These are phyloP conservation scores for Nesoenas mayeri DNA, from an alignment of 2,113 vertebrate genomes.

Conservation along the genomic window DNA sequence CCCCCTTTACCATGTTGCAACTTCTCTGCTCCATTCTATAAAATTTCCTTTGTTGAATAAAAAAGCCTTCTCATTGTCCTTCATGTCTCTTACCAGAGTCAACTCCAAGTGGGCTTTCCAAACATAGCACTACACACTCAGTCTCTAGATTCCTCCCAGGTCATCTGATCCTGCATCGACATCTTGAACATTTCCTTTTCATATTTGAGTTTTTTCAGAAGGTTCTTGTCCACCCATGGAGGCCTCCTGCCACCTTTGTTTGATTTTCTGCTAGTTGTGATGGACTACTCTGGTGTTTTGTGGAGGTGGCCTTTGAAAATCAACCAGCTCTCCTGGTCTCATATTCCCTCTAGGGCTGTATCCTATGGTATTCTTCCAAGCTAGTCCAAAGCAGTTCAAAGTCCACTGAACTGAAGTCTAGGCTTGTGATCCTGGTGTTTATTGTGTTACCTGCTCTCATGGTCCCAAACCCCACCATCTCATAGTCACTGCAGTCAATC, in stretches of 20 bases:
- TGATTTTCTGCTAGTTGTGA: not conserved
- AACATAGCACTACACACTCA: not conserved
- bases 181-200: not conserved
- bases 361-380: not conserved
- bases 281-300: not conserved
- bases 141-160: not conserved
- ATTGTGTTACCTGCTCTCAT: not conserved
- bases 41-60: not conserved
- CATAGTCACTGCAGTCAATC: not conserved
- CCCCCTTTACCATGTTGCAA: not conserved
- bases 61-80: not conserved
- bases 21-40: fast-evolving
- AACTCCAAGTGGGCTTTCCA: not conserved
- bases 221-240: not conserved
- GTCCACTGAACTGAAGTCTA: not conserved
- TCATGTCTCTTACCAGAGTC: not conserved
- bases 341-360: not conserved
- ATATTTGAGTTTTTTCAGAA: not conserved
- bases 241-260: fast-evolving
- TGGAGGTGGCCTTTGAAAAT: not conserved
- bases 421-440: not conserved
- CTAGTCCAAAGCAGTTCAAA: not conserved
- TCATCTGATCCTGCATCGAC: fast-evolving
- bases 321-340: not conserved
- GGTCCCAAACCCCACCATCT: not conserved